A percentile compares a stretch with the other conserved stretches of the same genome.
These are phyloP conservation scores for Pseudomyrmex flavicornis DNA, from an alignment of 1,140 invertebrate species.

Conservation along the genomic window DNA sequence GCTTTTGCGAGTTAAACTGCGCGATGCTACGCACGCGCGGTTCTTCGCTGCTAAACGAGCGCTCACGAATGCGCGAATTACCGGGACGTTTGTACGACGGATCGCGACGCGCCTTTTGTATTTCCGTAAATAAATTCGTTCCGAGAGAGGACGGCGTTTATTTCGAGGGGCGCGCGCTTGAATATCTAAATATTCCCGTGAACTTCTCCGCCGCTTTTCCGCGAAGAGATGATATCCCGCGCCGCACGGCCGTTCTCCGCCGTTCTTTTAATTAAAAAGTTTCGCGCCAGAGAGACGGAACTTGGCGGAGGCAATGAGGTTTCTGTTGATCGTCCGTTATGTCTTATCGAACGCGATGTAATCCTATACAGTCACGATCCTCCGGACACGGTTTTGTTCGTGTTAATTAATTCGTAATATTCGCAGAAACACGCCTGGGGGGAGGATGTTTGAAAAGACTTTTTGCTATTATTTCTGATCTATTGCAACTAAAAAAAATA, in stretches of 20 bases:
- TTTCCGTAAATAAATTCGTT: slow-evolving; percentile 39
- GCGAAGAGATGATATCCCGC: slow-evolving; percentile 36
- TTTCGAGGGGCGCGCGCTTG: neutral
- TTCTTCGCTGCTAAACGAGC: slow-evolving; percentile 1
- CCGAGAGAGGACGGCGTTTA: slow-evolving; percentile 11
- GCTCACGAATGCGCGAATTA: slow-evolving; percentile 25
- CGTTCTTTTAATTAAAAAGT: slow-evolving; percentile 61
- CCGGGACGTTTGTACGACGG: slow-evolving; percentile 17
- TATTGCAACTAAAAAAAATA: neutral
- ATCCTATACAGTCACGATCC: slow-evolving; percentile 17
- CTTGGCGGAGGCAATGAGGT: slow-evolving; percentile 33
- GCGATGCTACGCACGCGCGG: neutral
- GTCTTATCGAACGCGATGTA: slow-evolving; percentile 57
- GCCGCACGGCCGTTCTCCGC: neutral
- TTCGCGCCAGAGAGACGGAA: slow-evolving; percentile 50
- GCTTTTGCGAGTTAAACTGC: slow-evolving; percentile 2
- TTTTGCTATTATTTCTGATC: neutral
- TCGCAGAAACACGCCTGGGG: neutral
- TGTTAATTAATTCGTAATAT: slow-evolving; percentile 11
- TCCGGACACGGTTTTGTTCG: no score
- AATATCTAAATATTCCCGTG: slow-evolving; percentile 48
- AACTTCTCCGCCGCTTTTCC: slow-evolving; percentile 45
- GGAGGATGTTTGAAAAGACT: neutral
- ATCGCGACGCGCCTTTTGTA: no score
- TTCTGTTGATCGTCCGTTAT: slow-evolving; percentile 58